A percentile compares a stretch with the other conserved stretches of the same genome.
Conservation (phyloP, 2,888 invertebrate species). For the Nemapogon koenigi region DNA sequence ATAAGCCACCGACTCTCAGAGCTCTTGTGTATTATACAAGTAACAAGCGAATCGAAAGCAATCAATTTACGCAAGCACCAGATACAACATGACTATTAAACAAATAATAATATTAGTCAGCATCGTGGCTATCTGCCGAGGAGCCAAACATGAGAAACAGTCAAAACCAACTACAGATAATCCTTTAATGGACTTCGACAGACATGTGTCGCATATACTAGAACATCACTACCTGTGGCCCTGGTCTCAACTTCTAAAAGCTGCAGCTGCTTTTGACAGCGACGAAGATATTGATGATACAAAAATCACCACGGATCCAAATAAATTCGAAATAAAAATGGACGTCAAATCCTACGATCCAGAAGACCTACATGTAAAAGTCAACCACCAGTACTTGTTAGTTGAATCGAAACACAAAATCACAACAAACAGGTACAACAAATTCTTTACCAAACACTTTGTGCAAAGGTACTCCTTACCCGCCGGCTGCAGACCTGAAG, state of each 20-base stretch:
- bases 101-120: conserved; percentile 24
- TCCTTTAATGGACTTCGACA: conserved; percentile 41
- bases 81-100: conserved; percentile 33
- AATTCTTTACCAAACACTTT: conserved; percentile 46
- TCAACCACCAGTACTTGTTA: conserved; percentile 44
- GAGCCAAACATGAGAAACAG: conserved; percentile 27
- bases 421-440: conserved; percentile 28
- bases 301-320: conserved; percentile 36
- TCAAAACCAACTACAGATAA: conserved; percentile 27
- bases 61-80: conserved; percentile 5
- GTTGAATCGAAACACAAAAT: conserved; percentile 43
- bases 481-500: conserved; percentile 41
- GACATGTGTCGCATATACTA: conserved; percentile 40
- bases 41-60: conserved; percentile 20
- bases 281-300: conserved; percentile 42
- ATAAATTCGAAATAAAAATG: conserved; percentile 38
- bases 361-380: conserved; percentile 44
- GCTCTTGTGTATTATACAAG: conserved; percentile 26
- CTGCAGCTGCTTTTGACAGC: conserved; percentile 35
- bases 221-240: conserved; percentile 50
- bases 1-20: conserved; percentile 29
- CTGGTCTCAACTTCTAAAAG: conserved; percentile 45
- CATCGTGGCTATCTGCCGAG: conserved; percentile 25
- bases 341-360: conserved; percentile 44
- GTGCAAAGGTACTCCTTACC: conserved; percentile 47